Conservation (phyloP, 1,140 invertebrate genomes). For the Diorhabda elongata region DNA sequence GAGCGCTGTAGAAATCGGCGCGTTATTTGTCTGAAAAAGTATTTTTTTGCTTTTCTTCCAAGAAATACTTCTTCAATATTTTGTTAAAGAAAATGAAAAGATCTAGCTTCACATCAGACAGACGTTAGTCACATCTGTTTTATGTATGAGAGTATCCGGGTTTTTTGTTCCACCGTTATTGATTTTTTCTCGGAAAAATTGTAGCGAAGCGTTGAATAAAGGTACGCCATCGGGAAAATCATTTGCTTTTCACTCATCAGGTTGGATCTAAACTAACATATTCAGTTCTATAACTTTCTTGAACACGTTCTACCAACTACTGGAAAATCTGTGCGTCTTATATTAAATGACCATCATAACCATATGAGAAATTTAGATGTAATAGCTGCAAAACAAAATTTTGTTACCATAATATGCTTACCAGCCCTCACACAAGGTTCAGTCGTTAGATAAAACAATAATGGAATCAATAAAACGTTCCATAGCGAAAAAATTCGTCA, state of each 20-base stretch:
- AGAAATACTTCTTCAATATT: no score
- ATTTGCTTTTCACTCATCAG: slow-evolving; percentile 38
- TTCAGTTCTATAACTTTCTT: neutral
- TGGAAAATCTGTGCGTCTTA: no score
- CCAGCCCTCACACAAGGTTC: slow-evolving; percentile 44
- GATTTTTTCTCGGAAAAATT: slow-evolving; percentile 43
- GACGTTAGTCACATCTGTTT: neutral
- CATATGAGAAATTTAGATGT: slow-evolving; percentile 20
- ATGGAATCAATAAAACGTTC: no score
- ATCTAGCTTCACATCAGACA: no score
- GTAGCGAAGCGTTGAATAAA: slow-evolving; percentile 24
- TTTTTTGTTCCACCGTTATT: slow-evolving; percentile 43
- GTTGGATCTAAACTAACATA: slow-evolving; percentile 19
- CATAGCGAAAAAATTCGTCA: no score
- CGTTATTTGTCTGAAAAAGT: no score
- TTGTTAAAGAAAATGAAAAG: no score
- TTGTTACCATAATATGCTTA: slow-evolving; percentile 35
- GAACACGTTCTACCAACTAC: no score
- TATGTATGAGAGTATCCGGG: slow-evolving; percentile 42
- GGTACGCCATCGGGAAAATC: slow-evolving; percentile 39
- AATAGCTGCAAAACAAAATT: slow-evolving; percentile 33
- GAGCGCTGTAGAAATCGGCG: no score
- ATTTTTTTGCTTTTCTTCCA: no score
- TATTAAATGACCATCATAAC: no score
- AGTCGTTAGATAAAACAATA: slow-evolving; percentile 13